Base-by-base conservation (phyloP, 2,888 invertebrate species). In the Polymixis flavicincta region DNA sequence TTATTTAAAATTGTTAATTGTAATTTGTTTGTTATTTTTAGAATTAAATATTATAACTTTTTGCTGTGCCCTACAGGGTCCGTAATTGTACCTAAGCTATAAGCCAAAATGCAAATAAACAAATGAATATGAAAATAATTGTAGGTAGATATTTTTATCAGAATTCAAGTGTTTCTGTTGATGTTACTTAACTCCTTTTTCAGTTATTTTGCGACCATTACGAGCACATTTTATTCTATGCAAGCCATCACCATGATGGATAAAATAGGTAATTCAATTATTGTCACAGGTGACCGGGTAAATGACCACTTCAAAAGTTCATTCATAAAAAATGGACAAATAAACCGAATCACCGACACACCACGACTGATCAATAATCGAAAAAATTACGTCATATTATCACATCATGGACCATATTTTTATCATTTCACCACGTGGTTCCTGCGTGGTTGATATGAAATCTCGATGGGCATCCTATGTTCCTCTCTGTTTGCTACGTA, bases 401-500 rank as follows among this genome's bases (percentile, higher is more conserved):
- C 83, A 82, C 80, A 86, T 85, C 82, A 85, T 87, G 85, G 80
- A 76, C 76, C 80, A 82, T 88, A 90, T 89, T 89, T 90, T 79
- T 86, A 82, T 80, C 68, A 78, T 74, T 57, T 71, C 76, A 89
- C 89, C 92, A 93, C 93, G 92, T 92, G 93, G 91, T 83, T 76
- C 75, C 73, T 85, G 88, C 88, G 86, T 89, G 85, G 80, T 77
- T 71, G 11, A 45, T 45, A 0, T 45, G 1, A 71, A 37, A 87
- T 83, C 72, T 80, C 72, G 83, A 70, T 75, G 77, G 72, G 75
- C 82, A 88, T 86, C 87, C 74, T 80, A 82, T 83, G 82, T 85
- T 81, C 70, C 75, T 87, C 86, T 87, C 87, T 87, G 80, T 86
- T 85, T 76, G 81, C 76, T 87, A 82, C 80, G 83, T 92, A 90